Evolutionary conservation across 2,888 invertebrate genomes (phyloP), one percentile per base, ranked within the genome.

Genomic region (Caenorhabditis macrosperma): DNA sequence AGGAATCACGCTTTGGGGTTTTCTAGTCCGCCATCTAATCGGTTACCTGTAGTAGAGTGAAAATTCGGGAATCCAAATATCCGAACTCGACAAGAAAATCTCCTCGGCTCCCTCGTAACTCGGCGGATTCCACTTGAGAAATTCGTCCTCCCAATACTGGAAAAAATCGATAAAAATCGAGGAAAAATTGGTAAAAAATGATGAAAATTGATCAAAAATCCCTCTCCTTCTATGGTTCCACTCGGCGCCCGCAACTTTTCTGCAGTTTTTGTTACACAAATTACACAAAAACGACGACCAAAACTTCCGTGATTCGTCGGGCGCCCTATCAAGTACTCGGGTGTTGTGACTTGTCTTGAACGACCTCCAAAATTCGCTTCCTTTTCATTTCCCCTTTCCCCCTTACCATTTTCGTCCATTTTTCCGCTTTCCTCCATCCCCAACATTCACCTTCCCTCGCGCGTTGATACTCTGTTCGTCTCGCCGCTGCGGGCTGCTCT

Each of bases 21-120:
- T 2, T 46, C 22, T 33, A n/a, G n/a, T n/a, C n/a, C n/a, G 17
- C 12, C 22, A 22, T 24, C 17, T 15, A 24, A 22, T 3, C 66
- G n/a, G n/a, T 38, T 30, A 86, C 86, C 87, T 87, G 85, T 88
- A 88, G 69, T 88, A 87, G 2, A 88, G 74, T 2, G 86, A 88
- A 55, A 90, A 87, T 74, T 90, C 89, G 9, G 90, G 90, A 41
- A 89, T 87, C 90, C 90, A 90, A 44, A 90, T 85, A 66, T 89
- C 89, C 9, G 79, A 78, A 7, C 88, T 86, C 0, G 88, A 83
- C 28, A 90, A 75, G 55, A 90, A 90, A 30, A 90, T 89, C 59
- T 90, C 88, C 28, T 81, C 84, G 7, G 90, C 87, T 20, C 89
- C 89, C 55, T 90, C 88, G 78, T 89, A 90, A 35, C 85, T 81